Evolutionary conservation across 2,113 vertebrate species (phyloP).

Genomic region (Tragelaphus imberbis): DNA sequence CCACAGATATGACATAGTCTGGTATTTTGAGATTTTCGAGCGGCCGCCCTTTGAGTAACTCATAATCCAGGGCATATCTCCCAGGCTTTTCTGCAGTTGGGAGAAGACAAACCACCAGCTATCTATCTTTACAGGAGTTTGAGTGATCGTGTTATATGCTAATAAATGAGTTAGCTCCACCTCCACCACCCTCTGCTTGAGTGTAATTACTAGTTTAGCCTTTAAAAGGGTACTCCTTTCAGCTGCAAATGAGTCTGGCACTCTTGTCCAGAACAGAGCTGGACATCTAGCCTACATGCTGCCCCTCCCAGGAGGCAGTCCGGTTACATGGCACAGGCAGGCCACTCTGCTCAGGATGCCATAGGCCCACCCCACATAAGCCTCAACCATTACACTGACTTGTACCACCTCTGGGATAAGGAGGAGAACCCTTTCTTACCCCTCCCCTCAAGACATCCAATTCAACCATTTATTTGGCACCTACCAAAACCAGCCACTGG

Average conservation of each 20-base stretch:
- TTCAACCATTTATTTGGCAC: not conserved
- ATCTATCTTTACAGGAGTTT: not conserved
- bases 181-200: not conserved
- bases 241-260: not conserved
- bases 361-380: not conserved
- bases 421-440: not conserved
- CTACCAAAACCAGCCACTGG: not conserved
- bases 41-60: not conserved
- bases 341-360: not conserved
- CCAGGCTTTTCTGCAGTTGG: not conserved
- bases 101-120: slow-evolving; percentile 7
- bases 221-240: slow-evolving; percentile 24
- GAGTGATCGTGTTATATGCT: not conserved
- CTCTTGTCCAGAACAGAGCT: not conserved
- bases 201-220: not conserved
- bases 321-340: not conserved
- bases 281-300: not conserved
- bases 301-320: not conserved
- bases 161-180: slow-evolving; percentile 2
- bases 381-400: not conserved
- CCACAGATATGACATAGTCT: not conserved
- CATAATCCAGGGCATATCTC: not conserved
- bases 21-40: not conserved
- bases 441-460: not conserved
- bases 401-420: not conserved